Conservation (phyloP, 2,888 invertebrate genomes). For the Leucoma salicis region DNA sequence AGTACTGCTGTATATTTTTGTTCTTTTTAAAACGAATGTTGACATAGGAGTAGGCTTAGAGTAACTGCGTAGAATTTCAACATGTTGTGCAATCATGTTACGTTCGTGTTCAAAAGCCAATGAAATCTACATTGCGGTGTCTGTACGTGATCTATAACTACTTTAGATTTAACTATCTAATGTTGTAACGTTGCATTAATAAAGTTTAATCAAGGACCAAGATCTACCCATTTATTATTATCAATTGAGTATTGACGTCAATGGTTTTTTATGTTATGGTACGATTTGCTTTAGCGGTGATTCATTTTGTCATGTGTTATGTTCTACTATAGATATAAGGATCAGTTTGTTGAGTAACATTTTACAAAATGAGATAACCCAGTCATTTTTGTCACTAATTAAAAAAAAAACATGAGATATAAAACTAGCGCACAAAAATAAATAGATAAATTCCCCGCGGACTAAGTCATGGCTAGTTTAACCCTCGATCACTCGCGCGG, state of each 20-base stretch:
- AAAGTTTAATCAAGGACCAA: neutral
- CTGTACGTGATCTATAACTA: constrained; percentile 13
- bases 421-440: too few relatives aligned
- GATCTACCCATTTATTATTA: neutral
- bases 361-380: too few relatives aligned
- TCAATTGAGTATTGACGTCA: neutral
- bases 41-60: neutral
- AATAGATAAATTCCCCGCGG: too few relatives aligned
- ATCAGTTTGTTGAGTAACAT: too few relatives aligned
- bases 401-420: too few relatives aligned
- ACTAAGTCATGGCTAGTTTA: too few relatives aligned
- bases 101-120: constrained; percentile 29
- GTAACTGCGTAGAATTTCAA: constrained; percentile 12
- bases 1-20: too few relatives aligned
- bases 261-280: neutral
- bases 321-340: too few relatives aligned
- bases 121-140: constrained; percentile 22
- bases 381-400: too few relatives aligned
- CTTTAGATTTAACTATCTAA: neutral
- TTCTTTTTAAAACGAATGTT: too few relatives aligned
- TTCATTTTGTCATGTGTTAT: neutral
- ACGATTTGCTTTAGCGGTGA: neutral
- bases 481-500: too few relatives aligned
- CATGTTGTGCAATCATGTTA: constrained; percentile 21
- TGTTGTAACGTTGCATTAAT: neutral